Evolutionary conservation across 2,797 vertebrate species (phyloP).

Genomic region (Lateolabrax maculatus): DNA sequence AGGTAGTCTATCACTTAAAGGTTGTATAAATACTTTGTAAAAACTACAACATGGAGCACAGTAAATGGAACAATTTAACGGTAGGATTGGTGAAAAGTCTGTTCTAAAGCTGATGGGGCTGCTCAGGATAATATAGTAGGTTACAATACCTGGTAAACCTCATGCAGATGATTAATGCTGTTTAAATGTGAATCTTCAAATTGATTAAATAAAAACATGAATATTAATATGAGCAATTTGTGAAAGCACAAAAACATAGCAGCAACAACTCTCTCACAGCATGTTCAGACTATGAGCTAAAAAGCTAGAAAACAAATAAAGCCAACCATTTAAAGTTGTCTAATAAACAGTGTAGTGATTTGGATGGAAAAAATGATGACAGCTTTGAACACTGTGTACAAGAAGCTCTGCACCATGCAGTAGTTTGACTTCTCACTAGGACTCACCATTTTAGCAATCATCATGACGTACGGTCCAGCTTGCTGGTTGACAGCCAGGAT

Average conservation of each 20-base stretch:
- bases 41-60: constrained; percentile 2
- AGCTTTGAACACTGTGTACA: background rate
- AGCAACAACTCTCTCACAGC: background rate
- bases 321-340: background rate
- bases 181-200: constrained; percentile 51
- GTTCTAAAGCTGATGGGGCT: constrained; percentile 16
- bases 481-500: constrained; percentile 98
- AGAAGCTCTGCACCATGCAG: background rate
- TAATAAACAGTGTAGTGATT: no score
- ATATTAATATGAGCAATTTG: background rate
- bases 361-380: background rate
- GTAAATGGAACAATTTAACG: background rate
- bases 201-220: constrained; percentile 32
- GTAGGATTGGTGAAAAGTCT: background rate
- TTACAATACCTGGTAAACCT: constrained; percentile 58
- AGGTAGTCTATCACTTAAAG: background rate
- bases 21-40: background rate
- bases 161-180: constrained; percentile 46
- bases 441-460: constrained; percentile 99
- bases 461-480: constrained; percentile 98
- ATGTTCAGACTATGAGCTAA: background rate
- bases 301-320: background rate
- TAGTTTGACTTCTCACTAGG: no score
- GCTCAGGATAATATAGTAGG: constrained; percentile 16
- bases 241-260: constrained; percentile 14